Evolutionary conservation across 2,113 vertebrate species (phyloP).

Genomic region (Grus americana): DNA sequence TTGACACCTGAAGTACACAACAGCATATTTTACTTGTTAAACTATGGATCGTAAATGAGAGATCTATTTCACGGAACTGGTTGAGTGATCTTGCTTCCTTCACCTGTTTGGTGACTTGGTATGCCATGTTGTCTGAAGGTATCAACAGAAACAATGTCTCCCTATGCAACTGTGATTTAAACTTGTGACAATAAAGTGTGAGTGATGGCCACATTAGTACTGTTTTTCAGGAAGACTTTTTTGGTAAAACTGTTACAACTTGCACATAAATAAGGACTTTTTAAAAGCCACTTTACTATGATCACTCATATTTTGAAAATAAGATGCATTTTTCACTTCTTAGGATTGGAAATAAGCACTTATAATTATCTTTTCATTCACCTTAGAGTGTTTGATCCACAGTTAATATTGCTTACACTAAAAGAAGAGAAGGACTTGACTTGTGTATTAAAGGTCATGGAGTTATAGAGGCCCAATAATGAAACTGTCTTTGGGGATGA

Average conservation of each 20-base stretch:
- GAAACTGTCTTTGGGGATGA: background rate
- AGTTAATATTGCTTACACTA: background rate
- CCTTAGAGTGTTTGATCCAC: background rate
- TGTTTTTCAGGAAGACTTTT: background rate
- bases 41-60: background rate
- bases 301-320: background rate
- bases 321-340: background rate
- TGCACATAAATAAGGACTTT: background rate
- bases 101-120: background rate
- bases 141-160: background rate
- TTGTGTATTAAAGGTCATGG: background rate
- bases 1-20: background rate
- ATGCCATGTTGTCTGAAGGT: background rate
- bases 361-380: background rate
- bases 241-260: background rate
- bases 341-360: background rate
- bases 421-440: background rate
- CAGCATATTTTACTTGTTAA: background rate
- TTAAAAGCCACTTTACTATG: background rate
- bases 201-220: background rate
- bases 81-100: background rate
- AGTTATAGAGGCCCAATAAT: background rate
- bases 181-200: background rate
- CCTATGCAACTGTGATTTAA: background rate
- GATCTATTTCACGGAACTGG: background rate